Evolutionary conservation across 2,888 invertebrate species (phyloP).

Genomic region (Syritta pipiens): DNA sequence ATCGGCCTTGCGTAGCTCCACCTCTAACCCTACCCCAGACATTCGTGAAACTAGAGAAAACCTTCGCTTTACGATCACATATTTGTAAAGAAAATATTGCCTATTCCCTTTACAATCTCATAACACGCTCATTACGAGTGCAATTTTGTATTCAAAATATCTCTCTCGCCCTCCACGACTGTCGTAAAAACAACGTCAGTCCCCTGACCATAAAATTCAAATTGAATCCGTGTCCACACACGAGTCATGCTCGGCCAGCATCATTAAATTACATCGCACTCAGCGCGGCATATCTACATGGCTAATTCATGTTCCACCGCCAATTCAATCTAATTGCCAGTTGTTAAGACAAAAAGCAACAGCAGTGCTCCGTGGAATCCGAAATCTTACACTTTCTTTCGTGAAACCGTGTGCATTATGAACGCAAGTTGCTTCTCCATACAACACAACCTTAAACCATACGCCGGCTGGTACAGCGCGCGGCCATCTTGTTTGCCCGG

Average conservation of each 20-base stretch:
- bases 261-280: constrained; percentile 57
- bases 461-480: constrained; percentile 7
- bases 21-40: too few relatives aligned
- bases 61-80: too few relatives aligned
- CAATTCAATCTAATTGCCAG: constrained; percentile 63
- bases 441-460: too few relatives aligned
- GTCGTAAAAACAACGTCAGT: constrained; percentile 8
- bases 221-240: constrained; percentile 6
- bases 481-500: constrained; percentile 22
- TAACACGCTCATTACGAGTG: too few relatives aligned
- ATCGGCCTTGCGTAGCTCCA: too few relatives aligned
- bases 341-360: constrained; percentile 38
- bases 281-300: constrained; percentile 25
- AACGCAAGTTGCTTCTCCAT: neutral
- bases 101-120: too few relatives aligned
- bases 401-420: constrained; percentile 6
- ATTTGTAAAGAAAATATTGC: too few relatives aligned
- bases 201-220: constrained; percentile 45
- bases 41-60: too few relatives aligned
- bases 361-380: constrained; percentile 20
- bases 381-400: constrained; percentile 48
- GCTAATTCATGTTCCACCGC: constrained; percentile 55
- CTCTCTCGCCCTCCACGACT: too few relatives aligned
- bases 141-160: neutral
- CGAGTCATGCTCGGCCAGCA: constrained; percentile 64